phyloP scores from a whole-genome alignment of 2,797 vertebrate species.

The Leuciscus waleckii region DNA sequence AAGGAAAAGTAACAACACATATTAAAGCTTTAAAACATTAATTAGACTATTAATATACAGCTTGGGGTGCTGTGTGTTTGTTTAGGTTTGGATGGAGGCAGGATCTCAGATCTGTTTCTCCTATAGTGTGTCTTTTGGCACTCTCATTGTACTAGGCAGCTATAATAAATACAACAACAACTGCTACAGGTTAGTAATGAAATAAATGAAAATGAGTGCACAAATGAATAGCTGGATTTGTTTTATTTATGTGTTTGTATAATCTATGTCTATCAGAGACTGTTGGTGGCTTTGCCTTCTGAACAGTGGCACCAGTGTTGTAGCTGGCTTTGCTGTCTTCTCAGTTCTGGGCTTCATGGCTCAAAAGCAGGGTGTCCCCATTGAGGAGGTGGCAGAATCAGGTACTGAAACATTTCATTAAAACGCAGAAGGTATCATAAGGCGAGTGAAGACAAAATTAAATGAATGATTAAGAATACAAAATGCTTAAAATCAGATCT shows the following conservation, averaged over 20 bases:
- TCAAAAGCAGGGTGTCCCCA: conserved; percentile 70
- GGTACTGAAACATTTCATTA: conserved; percentile 63
- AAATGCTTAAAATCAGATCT: conserved; percentile 69
- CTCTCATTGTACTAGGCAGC: conserved; percentile 59
- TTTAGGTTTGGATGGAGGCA: conserved; percentile 67
- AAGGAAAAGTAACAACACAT: neutral
- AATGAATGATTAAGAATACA: neutral
- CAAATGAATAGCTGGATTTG: neutral
- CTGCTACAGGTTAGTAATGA: conserved; percentile 64
- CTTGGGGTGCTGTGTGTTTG: neutral
- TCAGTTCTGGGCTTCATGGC: conserved; percentile 82
- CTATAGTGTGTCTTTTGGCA: conserved; percentile 60
- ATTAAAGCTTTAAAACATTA: neutral
- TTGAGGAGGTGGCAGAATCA: conserved; percentile 77
- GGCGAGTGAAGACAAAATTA: neutral
- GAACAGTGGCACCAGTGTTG: conserved; percentile 77
- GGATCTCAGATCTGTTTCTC: conserved; percentile 68
- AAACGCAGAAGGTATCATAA: neutral
- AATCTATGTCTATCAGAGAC: conserved; percentile 65
- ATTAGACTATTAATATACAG: neutral
- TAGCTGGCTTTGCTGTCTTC: conserved; percentile 80
- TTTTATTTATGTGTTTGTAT: neutral
- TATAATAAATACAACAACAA: conserved; percentile 66
- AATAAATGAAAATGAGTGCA: neutral
- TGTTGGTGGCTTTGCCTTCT: conserved; percentile 74